Base-by-base conservation (phyloP, 2,797 vertebrate genomes). In the Caiman crocodilus region DNA sequence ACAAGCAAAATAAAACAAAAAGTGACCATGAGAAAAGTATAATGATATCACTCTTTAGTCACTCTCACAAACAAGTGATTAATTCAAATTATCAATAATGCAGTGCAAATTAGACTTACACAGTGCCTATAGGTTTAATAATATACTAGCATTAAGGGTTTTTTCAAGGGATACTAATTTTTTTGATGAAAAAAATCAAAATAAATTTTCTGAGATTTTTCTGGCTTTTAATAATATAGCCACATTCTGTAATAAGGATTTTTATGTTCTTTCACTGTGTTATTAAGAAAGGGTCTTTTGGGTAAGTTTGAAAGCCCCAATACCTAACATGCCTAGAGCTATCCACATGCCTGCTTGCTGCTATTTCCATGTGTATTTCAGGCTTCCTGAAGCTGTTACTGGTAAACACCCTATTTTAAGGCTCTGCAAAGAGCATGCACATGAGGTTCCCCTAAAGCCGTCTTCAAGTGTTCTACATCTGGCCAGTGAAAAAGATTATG, bases 281-380 rank as follows among this genome's bases (percentile, higher is more conserved):
- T 86, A 58, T n/a, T 0, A 79, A 79, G 3, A 0, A 61, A 12
- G 26, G 14, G 61, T 60, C 82, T 89, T 67, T 35, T 55, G 83
- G 90, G 77, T 79, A 60, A 58, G 59, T 20, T 14, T 4, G 26
- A 65, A 67, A 73, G 56, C 30, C 9, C 18, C 80, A 73, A 26
- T 5, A 57, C 11, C 32, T 26, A 28, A 23, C 82, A 14, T 2
- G 69, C 85, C 87, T 50, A 50, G 42, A 50, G 42, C 76, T 77
- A 76, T n/a, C 60, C 75, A 23, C 84, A 82, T 88, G 92, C 90
- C 91, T 73, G 14, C 79, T 87, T 93, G 92, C 94, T 95, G 96
- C 94, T 94, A 73, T 87, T 59, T 89, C 57, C 35, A 78, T 94
- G 94, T 92, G 90, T 91, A 90, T 95, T 92, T 86, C 90, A 92